These are phyloP conservation scores for Teinopalpus imperialis DNA, from an alignment of 2,888 invertebrate genomes.

Conservation along the genomic window DNA sequence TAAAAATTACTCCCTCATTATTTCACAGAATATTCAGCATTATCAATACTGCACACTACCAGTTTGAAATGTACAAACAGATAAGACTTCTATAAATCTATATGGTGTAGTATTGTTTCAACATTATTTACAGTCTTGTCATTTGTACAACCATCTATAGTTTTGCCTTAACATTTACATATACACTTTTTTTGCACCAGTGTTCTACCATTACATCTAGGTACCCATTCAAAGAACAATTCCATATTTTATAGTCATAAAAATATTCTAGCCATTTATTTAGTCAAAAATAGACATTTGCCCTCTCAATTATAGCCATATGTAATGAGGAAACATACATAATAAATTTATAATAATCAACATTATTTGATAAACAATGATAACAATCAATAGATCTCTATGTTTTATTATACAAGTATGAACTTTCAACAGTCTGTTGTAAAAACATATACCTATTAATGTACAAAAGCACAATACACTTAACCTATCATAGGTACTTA, in stretches of 20 bases:
- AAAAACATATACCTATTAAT: conserved; percentile 54
- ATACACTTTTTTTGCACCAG: conserved; percentile 53
- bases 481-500: conserved; percentile 43
- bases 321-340: conserved; percentile 71
- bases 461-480: conserved; percentile 52
- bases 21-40: conserved; percentile 1
- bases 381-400: conserved; percentile 75
- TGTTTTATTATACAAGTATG: conserved; percentile 67
- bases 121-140: conserved; percentile 70
- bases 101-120: conserved; percentile 35
- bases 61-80: conserved; percentile 12
- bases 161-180: conserved; percentile 57
- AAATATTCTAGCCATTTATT: conserved; percentile 71
- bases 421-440: conserved; percentile 69
- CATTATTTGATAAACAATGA: conserved; percentile 76
- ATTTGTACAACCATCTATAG: conserved; percentile 70
- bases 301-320: conserved; percentile 63
- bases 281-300: conserved; percentile 75
- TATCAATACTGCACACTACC: conserved; percentile 2
- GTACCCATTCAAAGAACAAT: conserved; percentile 70
- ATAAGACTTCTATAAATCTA: conserved; percentile 27
- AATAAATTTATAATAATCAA: conserved; percentile 78
- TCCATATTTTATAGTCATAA: conserved; percentile 73
- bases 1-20: conserved; percentile 3
- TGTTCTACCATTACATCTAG: conserved; percentile 61